Base-by-base conservation (phyloP, 2,797 vertebrate genomes). In the Sebastes goodei region DNA sequence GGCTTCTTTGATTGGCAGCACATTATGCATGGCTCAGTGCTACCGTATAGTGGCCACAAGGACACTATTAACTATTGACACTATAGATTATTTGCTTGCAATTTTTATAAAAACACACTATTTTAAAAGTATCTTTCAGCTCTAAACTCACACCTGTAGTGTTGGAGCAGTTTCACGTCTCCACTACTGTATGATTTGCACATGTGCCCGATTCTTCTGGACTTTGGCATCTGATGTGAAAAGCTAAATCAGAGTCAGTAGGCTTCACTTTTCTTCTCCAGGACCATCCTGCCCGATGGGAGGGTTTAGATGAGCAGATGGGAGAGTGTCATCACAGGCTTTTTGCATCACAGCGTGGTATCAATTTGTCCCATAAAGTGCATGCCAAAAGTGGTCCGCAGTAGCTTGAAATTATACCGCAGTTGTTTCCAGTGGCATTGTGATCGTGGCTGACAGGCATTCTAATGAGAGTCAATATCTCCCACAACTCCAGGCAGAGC, bases 181-280 rank as follows among this genome's bases (percentile, higher is more conserved):
- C 11, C 35, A 76, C 66, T 57, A 55, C 49, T 42, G 53, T 81
- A 64, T 71, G 46, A 56, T 61, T 15, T 64, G 66, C 12, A 11
- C 49, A 21, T 68, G 71, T 68, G 55, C 69, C 77, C 38, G 12
- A 76, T 46, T 35, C 56, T 72, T 53, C 11, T 73, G 60, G 62
- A 23, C 53, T 64, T 21, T 77, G 56, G 64, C 80, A 80, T 83
- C 66, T 76, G 71, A 88, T 89, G 38, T 66, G 46, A 86, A 86
- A 73, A 6, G 6, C 69, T 84, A 80, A 88, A 88, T 85, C 73
- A 78, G 29, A 84, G 42, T 83, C 86, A 81, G 63, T 32, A 29
- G 78, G 10, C 49, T 63, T 32, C 11, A 32, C n/a, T 63, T 77
- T 74, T 53, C 27, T 80, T 80, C 62, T 65, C 46, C 32, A 65